Evolutionary conservation across 2,797 vertebrate genomes (phyloP), one percentile per base, ranked within the genome.

Genomic region (Pygocentrus nattereri): DNA sequence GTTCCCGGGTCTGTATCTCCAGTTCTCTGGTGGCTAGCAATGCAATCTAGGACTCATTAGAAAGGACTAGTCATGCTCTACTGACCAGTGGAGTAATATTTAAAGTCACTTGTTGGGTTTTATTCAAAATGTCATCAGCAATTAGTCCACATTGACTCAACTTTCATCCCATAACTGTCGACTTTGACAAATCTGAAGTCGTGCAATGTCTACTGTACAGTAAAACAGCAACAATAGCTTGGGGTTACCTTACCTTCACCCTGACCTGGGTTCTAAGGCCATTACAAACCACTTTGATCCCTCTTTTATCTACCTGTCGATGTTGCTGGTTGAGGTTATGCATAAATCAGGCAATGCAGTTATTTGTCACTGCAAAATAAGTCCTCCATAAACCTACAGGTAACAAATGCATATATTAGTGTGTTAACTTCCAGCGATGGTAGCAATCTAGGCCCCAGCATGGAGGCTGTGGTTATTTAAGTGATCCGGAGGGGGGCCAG

Each of bases 371-470:
- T 67, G 25, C 47, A 47, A 47, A 69, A 69, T 23, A 68, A 12
- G 13, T 68, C 25, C 68, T 71, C 27, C 47, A 50, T 30, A 52
- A 52, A 25, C 10, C 25, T 12, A 21, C 69, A 52, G 69, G 69
- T 23, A 8, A 18, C 19, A 31, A 62, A 74, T 38, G 25, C 61
- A 59, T 58, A 25, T 41, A 16, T 34, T 59, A 30, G 25, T 34
- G 38, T 58, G 41, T 77, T 78, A 81, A 84, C 76, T 54, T 77
- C 34, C 30, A 73, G 69, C 18, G 31, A 23, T 56, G 49, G 30
- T 58, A 15, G 61, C 52, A 34, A 59, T 41, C 75, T 58, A 30
- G 25, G 30, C 5, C 68, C 11, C 79, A 31, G 34, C 49, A 64
- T 52, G 44, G 54, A 76, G 31, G 62, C 69, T 54, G 4, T 52